Base-by-base conservation (phyloP, 2,888 invertebrate genomes). In the Scrobipalpa atriplicella region DNA sequence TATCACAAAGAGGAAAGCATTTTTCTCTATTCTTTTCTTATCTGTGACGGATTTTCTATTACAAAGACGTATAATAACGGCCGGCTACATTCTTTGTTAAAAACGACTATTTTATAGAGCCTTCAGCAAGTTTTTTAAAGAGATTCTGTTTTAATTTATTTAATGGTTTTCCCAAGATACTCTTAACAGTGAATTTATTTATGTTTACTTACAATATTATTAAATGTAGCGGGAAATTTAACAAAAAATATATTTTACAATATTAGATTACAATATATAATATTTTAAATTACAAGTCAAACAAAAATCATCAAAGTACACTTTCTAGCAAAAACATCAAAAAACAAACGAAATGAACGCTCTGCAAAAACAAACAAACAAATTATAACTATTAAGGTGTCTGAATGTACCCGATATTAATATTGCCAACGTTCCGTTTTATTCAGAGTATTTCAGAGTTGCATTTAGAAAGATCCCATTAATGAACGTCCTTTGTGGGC, bases 391-490 rank as follows among this genome's bases (percentile, higher is more conserved):
- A 88, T 87, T 86, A 89, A 81, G 78, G 81, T 78, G 73, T 80
- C 83, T 83, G 79, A 84, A 87, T 87, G 81, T 81, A 82, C 75
- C 83, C 83, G 86, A 88, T 91, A 92, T 92, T 91, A 92, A 90
- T 92, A 89, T 88, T 89, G 86, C 87, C 83, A 79, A 78, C 79
- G 75, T 16, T 38, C 36, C 75, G 85, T 90, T 90, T 89, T 89
- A 90, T 91, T 90, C 90, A 90, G 84, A 86, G 90, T 89, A 89
- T 90, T 91, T 91, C 90, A 89, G 84, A 86, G 90, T 89, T 90
- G 91, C 91, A 92, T 90, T 90, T 89, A 87, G 89, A 89, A 87
- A 89, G 91, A 91, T 89, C 87, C 90, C 92, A 92, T 92, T 92
- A 92, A 92, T 92, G 90, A 91, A 90, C 89, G 92, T 91, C 89